Conservation (phyloP, 2,113 vertebrate species). For the Corythaixoides concolor region DNA sequence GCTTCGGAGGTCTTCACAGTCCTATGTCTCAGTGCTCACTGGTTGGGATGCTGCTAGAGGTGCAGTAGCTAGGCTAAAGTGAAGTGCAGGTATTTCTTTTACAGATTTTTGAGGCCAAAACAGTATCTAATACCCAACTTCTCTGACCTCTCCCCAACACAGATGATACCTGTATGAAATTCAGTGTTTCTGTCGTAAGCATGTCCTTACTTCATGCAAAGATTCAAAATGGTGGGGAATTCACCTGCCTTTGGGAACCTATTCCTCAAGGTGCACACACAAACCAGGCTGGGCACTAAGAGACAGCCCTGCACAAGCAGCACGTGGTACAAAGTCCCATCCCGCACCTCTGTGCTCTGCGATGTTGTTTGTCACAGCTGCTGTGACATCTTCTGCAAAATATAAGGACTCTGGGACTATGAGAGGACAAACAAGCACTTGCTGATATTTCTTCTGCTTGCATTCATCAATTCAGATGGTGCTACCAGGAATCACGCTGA, state of each 20-base stretch:
- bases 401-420: background rate
- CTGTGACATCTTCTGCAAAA: background rate
- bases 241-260: background rate
- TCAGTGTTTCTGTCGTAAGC: background rate
- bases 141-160: background rate
- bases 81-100: background rate
- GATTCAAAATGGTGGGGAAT: background rate
- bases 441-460: background rate
- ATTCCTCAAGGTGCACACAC: background rate
- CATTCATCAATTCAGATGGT: background rate
- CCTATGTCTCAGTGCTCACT: background rate
- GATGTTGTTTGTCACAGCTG: background rate
- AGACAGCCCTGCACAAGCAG: background rate
- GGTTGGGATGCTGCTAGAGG: background rate
- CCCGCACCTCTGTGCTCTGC: background rate
- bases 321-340: background rate
- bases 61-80: background rate
- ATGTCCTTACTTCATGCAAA: background rate
- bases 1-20: background rate
- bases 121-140: background rate
- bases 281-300: background rate
- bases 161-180: background rate
- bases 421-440: background rate
- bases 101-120: background rate
- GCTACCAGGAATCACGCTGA: background rate